phyloP scores from a whole-genome alignment of 2,113 vertebrate species.

The Gracilinanus agilis region DNA sequence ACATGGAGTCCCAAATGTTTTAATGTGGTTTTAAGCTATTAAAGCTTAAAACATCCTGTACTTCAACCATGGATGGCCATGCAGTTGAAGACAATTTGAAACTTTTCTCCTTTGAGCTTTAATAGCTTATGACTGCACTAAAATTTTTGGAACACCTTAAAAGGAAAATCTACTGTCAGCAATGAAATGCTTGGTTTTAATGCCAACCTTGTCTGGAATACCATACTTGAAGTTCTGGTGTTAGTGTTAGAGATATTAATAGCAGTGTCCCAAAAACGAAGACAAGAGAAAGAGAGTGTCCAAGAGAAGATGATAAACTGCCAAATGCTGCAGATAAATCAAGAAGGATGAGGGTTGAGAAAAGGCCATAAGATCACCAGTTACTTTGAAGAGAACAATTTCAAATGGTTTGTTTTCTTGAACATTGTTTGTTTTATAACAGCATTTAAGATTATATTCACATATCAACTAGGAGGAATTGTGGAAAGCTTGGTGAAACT shows the following conservation, averaged over 20 bases:
- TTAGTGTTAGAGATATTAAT: neutral
- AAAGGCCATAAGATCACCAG: neutral
- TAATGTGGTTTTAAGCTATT: neutral
- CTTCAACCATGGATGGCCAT: neutral
- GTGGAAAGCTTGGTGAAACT: neutral
- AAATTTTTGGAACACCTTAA: neutral
- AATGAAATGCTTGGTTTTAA: neutral
- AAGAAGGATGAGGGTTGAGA: neutral
- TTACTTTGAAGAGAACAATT: neutral
- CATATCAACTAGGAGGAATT: neutral
- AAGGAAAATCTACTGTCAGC: neutral
- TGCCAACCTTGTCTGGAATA: neutral
- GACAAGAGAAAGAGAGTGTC: neutral
- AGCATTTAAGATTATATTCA: neutral
- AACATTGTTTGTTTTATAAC: neutral
- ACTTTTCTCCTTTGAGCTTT: neutral
- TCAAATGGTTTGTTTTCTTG: neutral
- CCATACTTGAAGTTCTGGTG: neutral
- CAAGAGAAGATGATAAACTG: neutral
- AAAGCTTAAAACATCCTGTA: neutral
- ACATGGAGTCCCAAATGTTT: neutral
- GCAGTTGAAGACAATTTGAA: neutral
- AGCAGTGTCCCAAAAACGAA: neutral
- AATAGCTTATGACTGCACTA: neutral
- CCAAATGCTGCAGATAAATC: conserved; percentile 3